phyloP scores from a whole-genome alignment of 2,888 invertebrate genomes.

The Timandra comae region DNA sequence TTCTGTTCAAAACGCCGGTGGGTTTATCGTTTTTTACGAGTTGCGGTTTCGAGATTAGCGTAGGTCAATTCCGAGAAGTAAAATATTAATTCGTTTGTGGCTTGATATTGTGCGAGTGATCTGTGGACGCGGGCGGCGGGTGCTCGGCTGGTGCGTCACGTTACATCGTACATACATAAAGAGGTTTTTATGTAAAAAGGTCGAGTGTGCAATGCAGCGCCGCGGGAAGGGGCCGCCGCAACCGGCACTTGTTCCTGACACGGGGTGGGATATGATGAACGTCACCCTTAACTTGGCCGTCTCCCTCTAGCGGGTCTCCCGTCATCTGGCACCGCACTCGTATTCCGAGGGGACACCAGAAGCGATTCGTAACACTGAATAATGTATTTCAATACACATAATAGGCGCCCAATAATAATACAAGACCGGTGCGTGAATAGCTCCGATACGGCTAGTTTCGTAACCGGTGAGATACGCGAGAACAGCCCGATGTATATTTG shows the following conservation, averaged over 20 bases:
- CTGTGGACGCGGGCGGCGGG: conserved; percentile 31
- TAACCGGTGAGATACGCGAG: conserved; percentile 13
- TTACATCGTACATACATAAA: conserved; percentile 18
- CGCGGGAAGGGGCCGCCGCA: conserved; percentile 65
- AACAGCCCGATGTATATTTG: conserved; percentile 35
- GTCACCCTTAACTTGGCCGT: conserved; percentile 55
- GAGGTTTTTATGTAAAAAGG: conserved; percentile 36
- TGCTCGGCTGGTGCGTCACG: conserved; percentile 22
- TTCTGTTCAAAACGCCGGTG: conserved; percentile 47
- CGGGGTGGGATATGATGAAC: conserved; percentile 67
- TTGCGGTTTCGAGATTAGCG: conserved; percentile 61
- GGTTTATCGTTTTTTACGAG: conserved; percentile 60
- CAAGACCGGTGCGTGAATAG: conserved; percentile 5
- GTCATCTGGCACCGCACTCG: conserved; percentile 68
- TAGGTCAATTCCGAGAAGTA: conserved; percentile 61
- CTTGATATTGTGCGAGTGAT: conserved; percentile 39
- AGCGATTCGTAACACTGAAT: conserved; percentile 71
- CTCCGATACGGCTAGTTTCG: conserved; percentile 4
- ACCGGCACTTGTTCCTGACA: conserved; percentile 66
- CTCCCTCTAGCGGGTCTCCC: conserved; percentile 43
- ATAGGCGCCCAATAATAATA: conserved; percentile 57
- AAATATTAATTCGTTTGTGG: conserved; percentile 51
- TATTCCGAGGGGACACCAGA: conserved; percentile 58
- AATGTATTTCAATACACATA: conserved; percentile 55
- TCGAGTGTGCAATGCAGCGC: conserved; percentile 50